These are phyloP conservation scores for Linnaemya tessellans DNA, from an alignment of 2,888 invertebrate species.

Conservation along the genomic window DNA sequence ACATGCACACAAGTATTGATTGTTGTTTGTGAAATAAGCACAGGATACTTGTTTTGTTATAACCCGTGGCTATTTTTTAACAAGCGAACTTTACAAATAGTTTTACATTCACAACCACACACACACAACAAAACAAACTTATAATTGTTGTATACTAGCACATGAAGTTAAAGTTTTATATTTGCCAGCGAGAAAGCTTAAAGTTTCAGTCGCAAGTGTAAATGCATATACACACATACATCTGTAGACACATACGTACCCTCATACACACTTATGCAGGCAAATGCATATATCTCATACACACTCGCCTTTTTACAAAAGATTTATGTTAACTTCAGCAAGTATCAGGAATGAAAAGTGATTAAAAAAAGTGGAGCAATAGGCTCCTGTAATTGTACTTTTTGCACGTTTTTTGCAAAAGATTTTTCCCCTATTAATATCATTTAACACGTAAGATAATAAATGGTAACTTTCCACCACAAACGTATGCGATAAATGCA, in stretches of 20 bases:
- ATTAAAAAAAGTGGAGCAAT: no score
- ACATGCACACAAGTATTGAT: conserved; percentile 43
- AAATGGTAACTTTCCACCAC: no score
- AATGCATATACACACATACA: background rate
- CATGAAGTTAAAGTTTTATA: background rate
- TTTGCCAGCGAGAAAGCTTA: conserved; percentile 45
- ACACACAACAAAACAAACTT: background rate
- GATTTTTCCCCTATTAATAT: no score
- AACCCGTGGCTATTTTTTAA: conserved; percentile 71
- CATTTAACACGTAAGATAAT: no score
- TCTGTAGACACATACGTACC: background rate
- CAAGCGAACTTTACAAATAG: conserved; percentile 70
- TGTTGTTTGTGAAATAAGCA: conserved; percentile 55
- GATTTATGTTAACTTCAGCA: conserved; percentile 3
- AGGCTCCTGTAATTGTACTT: no score
- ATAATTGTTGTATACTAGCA: background rate
- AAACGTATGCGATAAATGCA: no score
- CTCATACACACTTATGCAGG: background rate
- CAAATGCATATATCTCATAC: background rate
- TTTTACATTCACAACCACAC: conserved; percentile 29
- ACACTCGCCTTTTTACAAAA: conserved; percentile 8
- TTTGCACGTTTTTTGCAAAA: no score
- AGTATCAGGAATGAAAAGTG: background rate
- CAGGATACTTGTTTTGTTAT: conserved; percentile 71
- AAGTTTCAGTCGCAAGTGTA: conserved; percentile 20